Evolutionary conservation across 2,113 vertebrate species (phyloP).

Genomic region (Callocephalon fimbriatum): DNA sequence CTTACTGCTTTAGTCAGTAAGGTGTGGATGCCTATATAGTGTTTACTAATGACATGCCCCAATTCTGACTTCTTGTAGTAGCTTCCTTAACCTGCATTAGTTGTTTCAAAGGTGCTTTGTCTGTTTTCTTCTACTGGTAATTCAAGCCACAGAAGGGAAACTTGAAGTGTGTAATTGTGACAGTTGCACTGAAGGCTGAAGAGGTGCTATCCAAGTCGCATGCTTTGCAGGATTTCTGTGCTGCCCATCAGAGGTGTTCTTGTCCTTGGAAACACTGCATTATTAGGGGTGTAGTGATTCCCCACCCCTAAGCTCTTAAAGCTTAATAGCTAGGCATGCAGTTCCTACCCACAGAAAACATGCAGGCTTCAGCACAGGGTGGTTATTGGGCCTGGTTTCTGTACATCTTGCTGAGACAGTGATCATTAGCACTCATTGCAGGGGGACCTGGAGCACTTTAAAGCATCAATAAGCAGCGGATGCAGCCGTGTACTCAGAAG

Average conservation of each 20-base stretch:
- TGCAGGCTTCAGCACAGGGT: background rate
- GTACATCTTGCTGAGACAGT: background rate
- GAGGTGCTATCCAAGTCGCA: fast-evolving
- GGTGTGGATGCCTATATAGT: background rate
- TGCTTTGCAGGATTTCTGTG: background rate
- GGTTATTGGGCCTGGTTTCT: background rate
- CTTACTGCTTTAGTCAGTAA: background rate
- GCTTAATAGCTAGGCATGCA: background rate
- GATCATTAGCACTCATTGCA: background rate
- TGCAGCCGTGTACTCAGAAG: background rate
- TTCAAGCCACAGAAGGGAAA: background rate
- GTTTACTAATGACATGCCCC: fast-evolving
- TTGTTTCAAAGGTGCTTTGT: background rate
- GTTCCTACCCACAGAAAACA: background rate
- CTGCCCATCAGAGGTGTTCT: background rate
- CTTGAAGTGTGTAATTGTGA: background rate
- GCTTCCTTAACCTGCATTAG: background rate
- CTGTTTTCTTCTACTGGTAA: background rate
- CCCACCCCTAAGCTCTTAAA: background rate
- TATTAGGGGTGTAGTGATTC: background rate
- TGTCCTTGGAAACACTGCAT: background rate
- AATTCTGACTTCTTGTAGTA: background rate
- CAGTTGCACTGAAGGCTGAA: background rate
- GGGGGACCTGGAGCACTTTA: background rate
- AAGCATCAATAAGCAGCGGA: background rate